Conservation (phyloP, 2,113 vertebrate genomes). For the Otus sunia region DNA sequence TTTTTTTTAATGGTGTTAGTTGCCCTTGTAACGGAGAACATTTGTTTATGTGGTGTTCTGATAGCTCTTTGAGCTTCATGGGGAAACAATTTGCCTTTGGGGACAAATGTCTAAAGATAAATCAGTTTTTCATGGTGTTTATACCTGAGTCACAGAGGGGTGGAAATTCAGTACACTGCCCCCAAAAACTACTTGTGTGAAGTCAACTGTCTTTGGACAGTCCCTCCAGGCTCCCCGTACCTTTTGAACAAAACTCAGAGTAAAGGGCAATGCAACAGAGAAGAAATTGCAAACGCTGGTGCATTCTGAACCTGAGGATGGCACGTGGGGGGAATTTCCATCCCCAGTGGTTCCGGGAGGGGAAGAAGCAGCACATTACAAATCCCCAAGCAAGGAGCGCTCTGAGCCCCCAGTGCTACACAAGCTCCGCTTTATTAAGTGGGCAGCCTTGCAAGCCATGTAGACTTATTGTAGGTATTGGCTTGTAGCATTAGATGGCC, state of each 20-base stretch:
- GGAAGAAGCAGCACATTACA: neutral
- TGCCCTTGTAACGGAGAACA: neutral
- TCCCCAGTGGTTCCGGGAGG: neutral
- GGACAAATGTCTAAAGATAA: neutral
- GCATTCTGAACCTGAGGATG: neutral
- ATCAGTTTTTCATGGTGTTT: neutral
- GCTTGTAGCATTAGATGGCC: neutral
- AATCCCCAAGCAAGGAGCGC: neutral
- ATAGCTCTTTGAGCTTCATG: neutral
- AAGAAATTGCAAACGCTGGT: neutral
- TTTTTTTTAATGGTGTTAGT: neutral
- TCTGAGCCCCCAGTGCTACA: neutral
- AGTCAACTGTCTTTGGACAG: neutral
- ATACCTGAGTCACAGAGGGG: neutral
- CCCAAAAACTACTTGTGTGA: neutral
- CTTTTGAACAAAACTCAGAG: neutral
- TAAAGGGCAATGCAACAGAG: neutral
- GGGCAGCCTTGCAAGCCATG: neutral
- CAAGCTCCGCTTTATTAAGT: neutral
- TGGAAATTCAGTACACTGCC: neutral
- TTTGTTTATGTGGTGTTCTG: neutral
- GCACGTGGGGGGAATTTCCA: neutral
- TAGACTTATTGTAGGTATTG: neutral
- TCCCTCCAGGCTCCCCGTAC: neutral
- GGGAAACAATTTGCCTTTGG: neutral